phyloP scores from a whole-genome alignment of 2,888 invertebrate species.

The Ornithoptera priamus region DNA sequence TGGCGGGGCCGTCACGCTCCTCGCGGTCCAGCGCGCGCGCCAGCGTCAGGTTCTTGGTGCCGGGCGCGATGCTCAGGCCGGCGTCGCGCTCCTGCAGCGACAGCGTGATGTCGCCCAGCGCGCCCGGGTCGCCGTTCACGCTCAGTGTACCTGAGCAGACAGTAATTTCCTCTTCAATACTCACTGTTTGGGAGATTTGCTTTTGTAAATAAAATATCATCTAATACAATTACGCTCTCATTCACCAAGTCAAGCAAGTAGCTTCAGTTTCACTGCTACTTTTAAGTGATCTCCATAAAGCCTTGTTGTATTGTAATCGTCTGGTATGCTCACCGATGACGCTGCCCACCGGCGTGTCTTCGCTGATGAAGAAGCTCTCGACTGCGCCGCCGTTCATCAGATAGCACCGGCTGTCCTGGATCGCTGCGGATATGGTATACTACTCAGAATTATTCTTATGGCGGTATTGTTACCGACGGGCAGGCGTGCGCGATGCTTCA shows the following conservation, averaged over 20 bases:
- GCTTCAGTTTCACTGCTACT: too few species aligned
- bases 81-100: constrained; percentile 89
- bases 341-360: constrained; percentile 89
- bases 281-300: too few species aligned
- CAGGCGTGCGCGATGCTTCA: too few species aligned
- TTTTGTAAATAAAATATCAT: neutral
- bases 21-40: constrained; percentile 90
- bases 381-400: constrained; percentile 94
- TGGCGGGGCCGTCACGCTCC: constrained; percentile 89
- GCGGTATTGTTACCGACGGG: too few species aligned
- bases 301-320: too few species aligned
- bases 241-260: too few species aligned
- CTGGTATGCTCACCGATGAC: constrained; percentile 80
- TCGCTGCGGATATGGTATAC: constrained; percentile 65
- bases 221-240: too few species aligned
- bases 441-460: too few species aligned
- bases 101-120: constrained; percentile 88
- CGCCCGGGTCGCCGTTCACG: constrained; percentile 89
- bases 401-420: constrained; percentile 92
- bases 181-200: neutral
- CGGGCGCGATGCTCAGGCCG: constrained; percentile 85
- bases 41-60: constrained; percentile 90
- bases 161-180: neutral
- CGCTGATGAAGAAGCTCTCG: constrained; percentile 94
- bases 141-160: constrained; percentile 80